Evolutionary conservation across 2,888 invertebrate species (phyloP).

Genomic region (Limnephilus lunatus): DNA sequence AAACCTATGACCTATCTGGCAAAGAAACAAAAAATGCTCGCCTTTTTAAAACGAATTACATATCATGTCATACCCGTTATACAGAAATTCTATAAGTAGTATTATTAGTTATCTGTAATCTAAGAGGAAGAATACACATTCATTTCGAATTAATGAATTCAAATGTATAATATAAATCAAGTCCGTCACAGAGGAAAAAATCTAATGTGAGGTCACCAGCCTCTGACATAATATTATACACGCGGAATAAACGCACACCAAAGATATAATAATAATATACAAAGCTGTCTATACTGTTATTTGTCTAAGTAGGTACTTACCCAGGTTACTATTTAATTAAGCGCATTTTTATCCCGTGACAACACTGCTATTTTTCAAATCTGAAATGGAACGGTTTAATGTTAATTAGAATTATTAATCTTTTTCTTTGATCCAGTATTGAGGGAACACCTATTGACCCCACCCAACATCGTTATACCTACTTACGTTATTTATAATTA

Average conservation of each 20-base stretch:
- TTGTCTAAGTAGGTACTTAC: not conserved
- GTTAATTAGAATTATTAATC: not conserved
- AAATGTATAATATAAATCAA: slow-evolving; percentile 3
- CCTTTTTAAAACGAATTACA: not conserved
- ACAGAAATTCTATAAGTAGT: not conserved
- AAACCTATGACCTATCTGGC: no score
- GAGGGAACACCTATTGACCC: not conserved
- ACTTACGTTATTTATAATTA: not conserved
- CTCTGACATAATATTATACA: not conserved
- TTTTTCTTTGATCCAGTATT: not conserved
- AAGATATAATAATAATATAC: not conserved
- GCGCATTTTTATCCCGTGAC: not conserved
- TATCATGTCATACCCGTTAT: not conserved
- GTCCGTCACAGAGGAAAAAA: not conserved
- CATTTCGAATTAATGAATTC: not conserved
- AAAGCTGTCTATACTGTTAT: not conserved
- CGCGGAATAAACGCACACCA: not conserved
- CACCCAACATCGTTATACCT: not conserved
- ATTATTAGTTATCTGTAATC: not conserved
- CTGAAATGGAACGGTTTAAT: not conserved
- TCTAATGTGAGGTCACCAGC: not conserved
- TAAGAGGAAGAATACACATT: not conserved
- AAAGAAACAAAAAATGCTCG: not conserved
- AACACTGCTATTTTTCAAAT: not conserved
- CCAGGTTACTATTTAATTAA: not conserved